Percentiles rank a stretch among this genome's conserved stretches.
Evolutionary conservation across 2,113 vertebrate species (phyloP).

Genomic region (Dermatemys mawii): DNA sequence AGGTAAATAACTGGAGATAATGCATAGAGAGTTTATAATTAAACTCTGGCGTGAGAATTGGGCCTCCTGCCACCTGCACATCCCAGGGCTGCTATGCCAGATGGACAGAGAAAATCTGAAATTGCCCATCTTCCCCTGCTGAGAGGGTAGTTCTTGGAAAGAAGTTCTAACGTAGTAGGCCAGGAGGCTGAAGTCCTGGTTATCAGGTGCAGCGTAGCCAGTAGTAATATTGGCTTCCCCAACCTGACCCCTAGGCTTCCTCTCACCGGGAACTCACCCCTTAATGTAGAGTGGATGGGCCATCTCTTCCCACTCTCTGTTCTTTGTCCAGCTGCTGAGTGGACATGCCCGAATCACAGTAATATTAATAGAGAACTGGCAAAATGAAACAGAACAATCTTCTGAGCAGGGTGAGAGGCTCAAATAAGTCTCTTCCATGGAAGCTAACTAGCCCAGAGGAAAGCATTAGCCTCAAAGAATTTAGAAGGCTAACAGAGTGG

Average conservation of each 20-base stretch:
- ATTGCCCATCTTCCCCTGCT: background rate
- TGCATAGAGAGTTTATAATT: background rate
- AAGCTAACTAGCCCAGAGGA: too few relatives aligned
- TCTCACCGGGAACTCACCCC: too few relatives aligned
- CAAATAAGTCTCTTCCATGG: too few relatives aligned
- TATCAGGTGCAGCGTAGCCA: background rate
- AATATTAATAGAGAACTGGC: too few relatives aligned
- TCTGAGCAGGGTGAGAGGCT: too few relatives aligned
- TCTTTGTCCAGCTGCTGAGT: too few relatives aligned
- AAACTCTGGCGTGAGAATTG: background rate
- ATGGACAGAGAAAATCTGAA: background rate
- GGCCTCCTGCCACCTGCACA: background rate
- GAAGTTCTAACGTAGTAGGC: background rate
- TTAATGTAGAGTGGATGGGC: too few relatives aligned
- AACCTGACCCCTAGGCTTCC: background rate
- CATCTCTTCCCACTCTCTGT: too few relatives aligned
- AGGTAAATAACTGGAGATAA: background rate
- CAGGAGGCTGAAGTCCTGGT: rapidly evolving
- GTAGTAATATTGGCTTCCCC: background rate
- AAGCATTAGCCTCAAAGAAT: too few relatives aligned
- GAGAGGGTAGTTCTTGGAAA: background rate
- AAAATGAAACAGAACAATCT: too few relatives aligned
- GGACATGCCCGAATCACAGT: too few relatives aligned
- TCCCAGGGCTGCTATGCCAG: background rate
- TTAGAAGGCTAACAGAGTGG: too few relatives aligned